A percentile compares a stretch with the other conserved stretches of the same genome.
Evolutionary conservation across 2,888 invertebrate genomes (phyloP).

Genomic region (Pheosia tremula): DNA sequence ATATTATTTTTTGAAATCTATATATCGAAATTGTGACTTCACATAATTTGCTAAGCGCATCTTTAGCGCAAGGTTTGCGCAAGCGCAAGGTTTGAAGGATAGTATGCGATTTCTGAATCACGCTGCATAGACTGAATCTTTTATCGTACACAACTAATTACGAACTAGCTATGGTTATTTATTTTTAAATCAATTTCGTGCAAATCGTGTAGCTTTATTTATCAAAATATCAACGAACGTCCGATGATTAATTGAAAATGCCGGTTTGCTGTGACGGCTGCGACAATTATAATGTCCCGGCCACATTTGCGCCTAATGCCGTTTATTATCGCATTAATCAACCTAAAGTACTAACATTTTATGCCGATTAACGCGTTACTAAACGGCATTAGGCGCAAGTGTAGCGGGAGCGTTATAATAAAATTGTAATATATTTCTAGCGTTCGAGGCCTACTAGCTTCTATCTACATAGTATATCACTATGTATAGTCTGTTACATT

Average conservation of each 20-base stretch:
- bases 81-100: too few relatives aligned
- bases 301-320: constrained; percentile 10
- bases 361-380: too few relatives aligned
- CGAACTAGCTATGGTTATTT: not conserved
- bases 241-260: constrained; percentile 15
- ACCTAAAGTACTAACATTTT: too few relatives aligned
- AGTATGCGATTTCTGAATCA: too few relatives aligned
- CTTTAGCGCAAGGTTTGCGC: too few relatives aligned
- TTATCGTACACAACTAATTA: not conserved
- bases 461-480: constrained; percentile 25
- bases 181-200: not conserved
- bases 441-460: constrained; percentile 63
- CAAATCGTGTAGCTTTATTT: not conserved
- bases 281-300: constrained; percentile 29
- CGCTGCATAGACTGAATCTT: too few relatives aligned
- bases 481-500: constrained; percentile 50
- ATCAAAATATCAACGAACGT: not conserved
- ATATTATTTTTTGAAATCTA: too few relatives aligned
- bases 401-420: constrained; percentile 28
- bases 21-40: too few relatives aligned
- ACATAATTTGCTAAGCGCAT: too few relatives aligned
- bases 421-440: constrained; percentile 59
- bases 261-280: constrained; percentile 22
- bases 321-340: too few relatives aligned
- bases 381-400: too few relatives aligned